Evolutionary conservation across 2,888 invertebrate species (phyloP).

Genomic region (Macrosoma leucophasiata): DNA sequence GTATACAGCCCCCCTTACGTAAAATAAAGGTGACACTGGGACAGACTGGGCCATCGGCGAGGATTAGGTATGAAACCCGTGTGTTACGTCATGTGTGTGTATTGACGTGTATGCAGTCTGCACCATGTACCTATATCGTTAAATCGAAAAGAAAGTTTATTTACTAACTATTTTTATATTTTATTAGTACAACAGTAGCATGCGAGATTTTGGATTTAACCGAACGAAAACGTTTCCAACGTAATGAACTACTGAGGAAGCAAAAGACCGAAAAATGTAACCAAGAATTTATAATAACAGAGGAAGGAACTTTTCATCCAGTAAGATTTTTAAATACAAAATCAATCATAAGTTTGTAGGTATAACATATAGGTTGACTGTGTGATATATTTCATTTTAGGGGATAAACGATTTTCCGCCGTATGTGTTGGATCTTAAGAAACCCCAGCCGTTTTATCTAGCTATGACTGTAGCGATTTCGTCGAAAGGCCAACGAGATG

Average conservation of each 20-base stretch:
- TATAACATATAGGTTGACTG: too few species aligned
- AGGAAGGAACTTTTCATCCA: slow-evolving; percentile 50
- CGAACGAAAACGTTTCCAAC: slow-evolving; percentile 50
- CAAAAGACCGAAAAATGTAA: slow-evolving; percentile 57
- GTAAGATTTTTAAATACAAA: slow-evolving; percentile 35
- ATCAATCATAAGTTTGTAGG: too few species aligned
- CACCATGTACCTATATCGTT: too few species aligned
- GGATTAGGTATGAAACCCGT: too few species aligned
- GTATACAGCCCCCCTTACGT: too few species aligned
- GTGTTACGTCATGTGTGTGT: too few species aligned
- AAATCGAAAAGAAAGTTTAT: too few species aligned
- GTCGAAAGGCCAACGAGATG: slow-evolving; percentile 63
- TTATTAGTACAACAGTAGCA: slow-evolving; percentile 50
- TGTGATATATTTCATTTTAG: slow-evolving; percentile 38
- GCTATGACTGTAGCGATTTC: slow-evolving; percentile 55
- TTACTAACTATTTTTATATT: slow-evolving; percentile 4
- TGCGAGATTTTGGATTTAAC: slow-evolving; percentile 65
- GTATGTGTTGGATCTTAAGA: slow-evolving; percentile 51
- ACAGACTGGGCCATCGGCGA: too few species aligned
- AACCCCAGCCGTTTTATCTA: slow-evolving; percentile 54
- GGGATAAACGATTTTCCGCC: slow-evolving; percentile 61
- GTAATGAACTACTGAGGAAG: slow-evolving; percentile 49
- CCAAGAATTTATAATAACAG: slow-evolving; percentile 64
- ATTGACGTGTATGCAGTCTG: too few species aligned
- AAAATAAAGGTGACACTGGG: too few species aligned